Percentiles rank a stretch among this genome's conserved stretches.
phyloP scores from a whole-genome alignment of 2,113 vertebrate species.

The Hydrochoerus hydrochaeris region DNA sequence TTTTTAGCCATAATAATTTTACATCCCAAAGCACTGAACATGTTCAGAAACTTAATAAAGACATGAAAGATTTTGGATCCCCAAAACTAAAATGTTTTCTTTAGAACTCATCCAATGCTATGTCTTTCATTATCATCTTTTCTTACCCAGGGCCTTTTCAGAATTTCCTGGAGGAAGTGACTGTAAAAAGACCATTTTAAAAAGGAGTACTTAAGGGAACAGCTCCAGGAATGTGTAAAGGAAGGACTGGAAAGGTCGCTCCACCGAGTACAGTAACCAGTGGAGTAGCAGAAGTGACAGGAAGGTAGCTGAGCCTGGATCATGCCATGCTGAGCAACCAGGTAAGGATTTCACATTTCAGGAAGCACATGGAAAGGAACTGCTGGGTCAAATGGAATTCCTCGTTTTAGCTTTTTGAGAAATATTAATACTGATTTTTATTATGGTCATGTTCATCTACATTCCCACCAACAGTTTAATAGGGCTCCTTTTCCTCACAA shows the following conservation, averaged over 20 bases:
- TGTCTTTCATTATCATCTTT: no score
- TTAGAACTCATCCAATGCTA: no score
- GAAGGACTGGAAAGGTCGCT: no score
- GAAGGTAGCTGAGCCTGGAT: no score
- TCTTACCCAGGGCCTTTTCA: no score
- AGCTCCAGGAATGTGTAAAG: no score
- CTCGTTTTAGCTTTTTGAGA: not conserved
- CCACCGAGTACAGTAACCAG: not conserved
- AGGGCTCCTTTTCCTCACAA: not conserved
- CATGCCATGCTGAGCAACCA: not conserved
- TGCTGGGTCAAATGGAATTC: not conserved
- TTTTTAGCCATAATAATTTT: not conserved
- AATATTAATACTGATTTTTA: not conserved
- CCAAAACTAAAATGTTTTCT: no score
- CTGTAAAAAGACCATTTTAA: no score
- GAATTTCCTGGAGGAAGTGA: no score
- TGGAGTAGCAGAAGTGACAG: not conserved
- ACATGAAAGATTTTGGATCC: no score
- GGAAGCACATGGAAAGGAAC: not conserved
- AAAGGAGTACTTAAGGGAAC: no score
- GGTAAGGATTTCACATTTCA: not conserved
- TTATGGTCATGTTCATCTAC: not conserved
- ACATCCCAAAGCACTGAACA: not conserved
- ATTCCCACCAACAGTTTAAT: not conserved
- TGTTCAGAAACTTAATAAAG: not conserved